A percentile compares a stretch with the other conserved stretches of the same genome.
These are phyloP conservation scores for Elachura formosa DNA, from an alignment of 2,113 vertebrate species.

Conservation along the genomic window DNA sequence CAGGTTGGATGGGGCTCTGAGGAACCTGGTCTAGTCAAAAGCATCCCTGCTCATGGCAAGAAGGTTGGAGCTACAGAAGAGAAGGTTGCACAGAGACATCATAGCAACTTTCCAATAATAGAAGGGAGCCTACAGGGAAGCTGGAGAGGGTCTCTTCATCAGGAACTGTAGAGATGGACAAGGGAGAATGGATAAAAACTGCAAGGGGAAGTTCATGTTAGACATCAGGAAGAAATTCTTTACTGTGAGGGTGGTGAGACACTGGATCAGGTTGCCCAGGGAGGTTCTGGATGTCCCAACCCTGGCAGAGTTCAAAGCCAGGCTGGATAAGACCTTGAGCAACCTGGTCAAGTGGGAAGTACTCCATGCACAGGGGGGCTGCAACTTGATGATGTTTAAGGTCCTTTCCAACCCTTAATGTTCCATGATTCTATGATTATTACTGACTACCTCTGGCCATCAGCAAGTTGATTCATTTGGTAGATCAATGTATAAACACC, in stretches of 20 bases:
- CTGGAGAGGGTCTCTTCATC: not conserved
- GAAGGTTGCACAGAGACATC: not conserved
- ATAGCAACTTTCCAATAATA: not conserved
- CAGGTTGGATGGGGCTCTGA: not conserved
- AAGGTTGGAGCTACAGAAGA: not conserved
- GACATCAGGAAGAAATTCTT: not conserved
- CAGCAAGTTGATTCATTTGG: not conserved
- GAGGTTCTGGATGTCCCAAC: not conserved
- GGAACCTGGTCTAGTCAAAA: not conserved
- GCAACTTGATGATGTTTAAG: not conserved
- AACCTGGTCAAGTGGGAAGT: not conserved
- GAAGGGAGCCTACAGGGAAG: not conserved
- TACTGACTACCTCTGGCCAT: not conserved
- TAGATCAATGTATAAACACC: not conserved
- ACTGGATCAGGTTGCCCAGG: not conserved
- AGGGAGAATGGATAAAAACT: not conserved
- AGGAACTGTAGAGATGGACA: not conserved
- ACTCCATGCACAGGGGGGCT: fast-evolving
- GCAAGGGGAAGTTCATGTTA: not conserved
- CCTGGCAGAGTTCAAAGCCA: not conserved
- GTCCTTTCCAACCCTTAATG: not conserved
- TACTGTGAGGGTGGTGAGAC: not conserved
- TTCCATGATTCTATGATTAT: not conserved
- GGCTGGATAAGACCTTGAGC: not conserved
- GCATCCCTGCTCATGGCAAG: not conserved